Percentiles rank a stretch among this genome's conserved stretches.
Conservation (phyloP, 2,888 invertebrate species). For the Myathropa florea region DNA sequence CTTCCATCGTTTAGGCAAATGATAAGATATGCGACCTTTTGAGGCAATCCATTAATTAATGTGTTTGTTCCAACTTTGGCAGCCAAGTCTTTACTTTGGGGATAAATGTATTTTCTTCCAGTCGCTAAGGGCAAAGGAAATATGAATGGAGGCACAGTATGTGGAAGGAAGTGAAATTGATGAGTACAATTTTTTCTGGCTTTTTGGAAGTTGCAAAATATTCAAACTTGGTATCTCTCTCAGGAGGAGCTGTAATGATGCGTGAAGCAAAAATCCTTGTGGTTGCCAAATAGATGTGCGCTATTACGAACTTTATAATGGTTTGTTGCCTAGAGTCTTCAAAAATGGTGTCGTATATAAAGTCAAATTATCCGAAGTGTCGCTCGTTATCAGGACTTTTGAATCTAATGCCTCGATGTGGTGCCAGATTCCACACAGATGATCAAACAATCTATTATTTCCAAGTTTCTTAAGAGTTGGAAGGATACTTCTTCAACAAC, state of each 20-base stretch:
- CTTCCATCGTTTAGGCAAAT: neutral
- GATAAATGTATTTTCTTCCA: neutral
- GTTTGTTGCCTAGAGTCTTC: neutral
- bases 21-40: neutral
- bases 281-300: neutral
- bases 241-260: neutral
- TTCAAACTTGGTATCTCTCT: neutral
- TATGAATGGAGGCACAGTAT: neutral
- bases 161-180: neutral
- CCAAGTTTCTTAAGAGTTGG: no score
- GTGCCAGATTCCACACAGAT: no score
- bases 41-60: conserved; percentile 22
- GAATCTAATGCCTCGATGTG: no score
- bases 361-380: no score
- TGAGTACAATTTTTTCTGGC: neutral
- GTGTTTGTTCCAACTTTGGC: neutral
- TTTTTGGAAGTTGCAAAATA: neutral
- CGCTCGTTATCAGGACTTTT: no score
- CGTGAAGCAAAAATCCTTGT: neutral
- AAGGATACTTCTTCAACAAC: no score
- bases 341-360: no score
- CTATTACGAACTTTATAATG: neutral
- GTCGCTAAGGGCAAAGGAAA: neutral
- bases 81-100: neutral
- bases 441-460: no score